A percentile compares a stretch with the other conserved stretches of the same genome.
Conservation (phyloP, 1,140 invertebrate genomes). For the Eumaeus atala region DNA sequence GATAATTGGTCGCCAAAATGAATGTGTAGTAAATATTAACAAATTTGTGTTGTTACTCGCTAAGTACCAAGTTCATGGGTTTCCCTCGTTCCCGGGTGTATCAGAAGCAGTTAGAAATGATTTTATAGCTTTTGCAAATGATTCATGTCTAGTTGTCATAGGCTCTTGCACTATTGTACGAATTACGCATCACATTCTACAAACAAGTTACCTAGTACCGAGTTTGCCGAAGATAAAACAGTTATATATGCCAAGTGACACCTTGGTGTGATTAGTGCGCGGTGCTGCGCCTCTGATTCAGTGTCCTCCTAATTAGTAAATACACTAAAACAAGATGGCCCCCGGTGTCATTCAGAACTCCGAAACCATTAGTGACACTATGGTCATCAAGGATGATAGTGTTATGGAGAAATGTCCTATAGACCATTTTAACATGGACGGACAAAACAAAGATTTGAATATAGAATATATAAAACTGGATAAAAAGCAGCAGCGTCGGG, state of each 20-base stretch:
- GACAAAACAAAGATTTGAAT: conserved; percentile 11
- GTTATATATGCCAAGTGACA: conserved; percentile 58
- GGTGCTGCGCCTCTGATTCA: conserved; percentile 31
- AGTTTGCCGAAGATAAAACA: conserved; percentile 46
- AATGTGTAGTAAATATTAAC: too few relatives aligned
- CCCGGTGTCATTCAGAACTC: conserved; percentile 54
- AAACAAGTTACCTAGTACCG: conserved; percentile 32
- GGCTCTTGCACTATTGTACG: conserved; percentile 17
- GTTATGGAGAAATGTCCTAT: conserved; percentile 44
- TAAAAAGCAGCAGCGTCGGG: conserved; percentile 40
- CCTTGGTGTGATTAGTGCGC: conserved; percentile 43
- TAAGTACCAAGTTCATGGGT: too few relatives aligned
- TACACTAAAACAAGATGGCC: conserved; percentile 39
- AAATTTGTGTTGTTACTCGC: too few relatives aligned
- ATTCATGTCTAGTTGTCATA: conserved; percentile 9
- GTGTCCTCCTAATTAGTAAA: background rate
- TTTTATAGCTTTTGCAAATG: too few relatives aligned
- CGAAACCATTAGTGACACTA: conserved; percentile 37
- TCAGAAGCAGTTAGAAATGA: too few relatives aligned
- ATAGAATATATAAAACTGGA: conserved; percentile 32
- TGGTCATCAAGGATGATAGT: conserved; percentile 33
- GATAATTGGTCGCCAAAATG: too few relatives aligned
- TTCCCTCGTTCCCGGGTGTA: too few relatives aligned
- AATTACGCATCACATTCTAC: conserved; percentile 33
- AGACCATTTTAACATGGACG: conserved; percentile 32